Percentiles rank a stretch among this genome's conserved stretches.
phyloP scores from a whole-genome alignment of 2,888 invertebrate species.

The Lottia scabra region DNA sequence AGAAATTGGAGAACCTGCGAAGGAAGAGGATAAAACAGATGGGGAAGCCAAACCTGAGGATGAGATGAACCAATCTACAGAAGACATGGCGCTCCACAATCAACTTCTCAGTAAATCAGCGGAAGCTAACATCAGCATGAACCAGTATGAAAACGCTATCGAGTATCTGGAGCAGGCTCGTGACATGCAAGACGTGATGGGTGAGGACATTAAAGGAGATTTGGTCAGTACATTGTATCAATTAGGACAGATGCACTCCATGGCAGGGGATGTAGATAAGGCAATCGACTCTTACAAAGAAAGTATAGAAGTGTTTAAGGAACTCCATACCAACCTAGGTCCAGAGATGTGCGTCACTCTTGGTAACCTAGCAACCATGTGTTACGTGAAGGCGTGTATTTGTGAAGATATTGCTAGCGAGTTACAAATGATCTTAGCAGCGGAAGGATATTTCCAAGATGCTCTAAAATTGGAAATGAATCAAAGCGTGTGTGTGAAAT shows the following conservation, averaged over 20 bases:
- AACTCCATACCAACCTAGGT: conserved; percentile 58
- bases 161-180: conserved; percentile 66
- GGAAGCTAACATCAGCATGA: conserved; percentile 64
- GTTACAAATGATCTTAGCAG: conserved; percentile 55
- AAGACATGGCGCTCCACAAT: conserved; percentile 65
- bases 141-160: conserved; percentile 64
- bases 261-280: conserved; percentile 65
- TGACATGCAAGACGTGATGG: conserved; percentile 64
- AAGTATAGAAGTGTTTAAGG: conserved; percentile 60
- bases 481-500: conserved; percentile 60
- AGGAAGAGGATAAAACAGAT: not conserved
- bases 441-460: conserved; percentile 63
- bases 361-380: conserved; percentile 65
- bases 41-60: not conserved
- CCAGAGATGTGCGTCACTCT: conserved; percentile 61
- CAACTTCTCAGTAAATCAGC: conserved; percentile 66
- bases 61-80: conserved; percentile 31
- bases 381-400: conserved; percentile 66
- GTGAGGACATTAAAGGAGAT: conserved; percentile 66
- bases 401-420: conserved; percentile 59
- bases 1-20: conserved; percentile 48
- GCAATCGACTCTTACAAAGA: conserved; percentile 67
- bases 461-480: conserved; percentile 57
- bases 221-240: conserved; percentile 61
- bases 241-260: conserved; percentile 65